Evolutionary conservation across 2,113 vertebrate genomes (phyloP), one percentile per base, ranked within the genome.

Genomic region (Cyrtonyx montezumae): DNA sequence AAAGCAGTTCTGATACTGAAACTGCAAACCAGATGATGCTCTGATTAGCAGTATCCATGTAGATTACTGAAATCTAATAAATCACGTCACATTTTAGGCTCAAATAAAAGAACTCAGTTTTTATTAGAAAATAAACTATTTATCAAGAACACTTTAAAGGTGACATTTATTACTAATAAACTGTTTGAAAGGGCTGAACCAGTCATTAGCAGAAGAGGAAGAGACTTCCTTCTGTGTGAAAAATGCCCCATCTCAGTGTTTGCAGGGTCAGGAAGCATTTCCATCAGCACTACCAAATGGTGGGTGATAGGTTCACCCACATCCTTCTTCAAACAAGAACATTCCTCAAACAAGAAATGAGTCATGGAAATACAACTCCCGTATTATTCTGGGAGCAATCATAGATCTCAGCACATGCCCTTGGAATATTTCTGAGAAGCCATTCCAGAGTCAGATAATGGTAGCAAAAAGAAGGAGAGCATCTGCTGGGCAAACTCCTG

Each of bases 81-180:
- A 83, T 87, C 73, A 48, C 49, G 68, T 69, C 59, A 91, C 73
- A 77, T 92, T 92, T 93, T 82, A 62, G 67, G 73, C 89, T 74
- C 65, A 34, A 92, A 92, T 94, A 90, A 86, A 80, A 90, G 34
- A 84, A 78, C 84, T 85, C 32, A 6, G 13, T 37, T 94, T 93
- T 93, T 85, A 93, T 95, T 95, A 93, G 88, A 88, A 94, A 96
- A 78, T 94, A 95, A 96, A 93, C 48, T 91, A 55, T 96, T 82
- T 94, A 93, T 92, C 90, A 94, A 95, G 90, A 88, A 87, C 34
- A 42, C 79, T 87, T 93, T 95, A 92, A 91, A 95, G 73, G 76
- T 86, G 92, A 94, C 94, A 87, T 95, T 97, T 96, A 94, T 88
- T 92, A 71, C 84, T 92, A 91, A 91, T 90, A 92, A 91, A 91